phyloP scores from a whole-genome alignment of 2,888 invertebrate species.

The Drosophila nr. perissopoda region DNA sequence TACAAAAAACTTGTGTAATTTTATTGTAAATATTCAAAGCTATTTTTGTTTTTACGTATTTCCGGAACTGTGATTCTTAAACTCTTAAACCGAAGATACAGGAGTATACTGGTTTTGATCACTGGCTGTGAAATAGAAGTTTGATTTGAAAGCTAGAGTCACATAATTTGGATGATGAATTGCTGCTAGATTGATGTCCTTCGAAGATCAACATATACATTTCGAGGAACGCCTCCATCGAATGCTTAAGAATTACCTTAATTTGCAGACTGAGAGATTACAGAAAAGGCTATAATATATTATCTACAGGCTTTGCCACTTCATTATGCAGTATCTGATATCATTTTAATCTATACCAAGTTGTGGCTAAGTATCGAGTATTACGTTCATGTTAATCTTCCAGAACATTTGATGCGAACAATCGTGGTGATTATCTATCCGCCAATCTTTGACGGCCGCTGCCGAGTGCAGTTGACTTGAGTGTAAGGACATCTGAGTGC shows the following conservation, averaged over 20 bases:
- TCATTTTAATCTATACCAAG: not conserved
- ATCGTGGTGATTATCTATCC: conserved; percentile 32
- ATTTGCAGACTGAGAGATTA: not conserved
- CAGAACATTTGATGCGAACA: conserved; percentile 42
- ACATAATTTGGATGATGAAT: not conserved
- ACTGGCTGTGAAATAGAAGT: not conserved
- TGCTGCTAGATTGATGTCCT: not conserved
- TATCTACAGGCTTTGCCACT: not conserved
- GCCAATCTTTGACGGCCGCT: conserved; percentile 29
- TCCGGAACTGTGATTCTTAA: not conserved
- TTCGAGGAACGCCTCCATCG: not conserved
- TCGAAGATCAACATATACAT: not conserved
- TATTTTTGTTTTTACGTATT: not conserved
- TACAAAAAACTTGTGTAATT: not conserved
- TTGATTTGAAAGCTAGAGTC: not conserved
- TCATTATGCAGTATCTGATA: not conserved
- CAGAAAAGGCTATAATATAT: not conserved
- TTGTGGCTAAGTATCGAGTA: not conserved
- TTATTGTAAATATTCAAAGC: not conserved
- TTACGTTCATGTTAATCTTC: conserved; percentile 33
- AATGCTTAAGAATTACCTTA: not conserved
- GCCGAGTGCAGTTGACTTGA: conserved; percentile 12
- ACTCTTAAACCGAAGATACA: too few species aligned
- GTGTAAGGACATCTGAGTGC: conserved; percentile 21
- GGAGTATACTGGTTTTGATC: too few species aligned